Base-by-base conservation (phyloP, 2,888 invertebrate species). In the Metacarcinus magister region DNA sequence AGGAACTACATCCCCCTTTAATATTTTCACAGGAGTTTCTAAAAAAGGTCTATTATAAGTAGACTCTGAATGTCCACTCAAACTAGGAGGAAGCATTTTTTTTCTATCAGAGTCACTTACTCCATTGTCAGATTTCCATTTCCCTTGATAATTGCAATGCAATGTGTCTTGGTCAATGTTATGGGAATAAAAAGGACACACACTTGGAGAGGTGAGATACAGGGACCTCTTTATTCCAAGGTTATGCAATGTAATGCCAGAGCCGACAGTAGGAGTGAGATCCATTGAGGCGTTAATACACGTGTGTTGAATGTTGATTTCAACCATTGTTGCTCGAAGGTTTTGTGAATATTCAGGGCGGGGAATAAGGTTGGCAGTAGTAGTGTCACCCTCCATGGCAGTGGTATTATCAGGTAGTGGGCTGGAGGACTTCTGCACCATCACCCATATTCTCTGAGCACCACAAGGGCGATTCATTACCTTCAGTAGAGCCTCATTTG, bases 381-480 rank as follows among this genome's bases (percentile, higher is more conserved):
- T 46, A 7, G 48, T 48, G n/a, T 32, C 39, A 23, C 3, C 54
- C 32, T 10, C 28, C 16, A 44, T n/a, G 4, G 60, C 13, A 19
- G 10, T 44, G 91, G 46, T 28, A 28, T 28, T n/a, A 28, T 48
- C 28, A n/a, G 82, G 44, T n/a, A 23, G 5, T n/a, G 92, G 92
- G 0, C 19, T 13, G 19, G 75, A 23, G 32, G 28, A 32, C 93
- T 93, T 95, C 95, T 93, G 92, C 13, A 95, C 13, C 95, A 95
- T 93, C 39, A 95, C 87, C 95, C 95, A 95, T n/a, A 95, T 54
- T 39, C 92, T 67, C 92, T 95, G 95, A 19, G 93, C 32, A 43
- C 93, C 82, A 67, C 91, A 54, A 16, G 92, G 87, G 2, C 54
- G 48, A 93, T 43, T 95, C 82, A 95, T 87, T 28, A 95, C 48